Evolutionary conservation across 2,797 vertebrate species (phyloP).

Genomic region (Emys orbicularis): DNA sequence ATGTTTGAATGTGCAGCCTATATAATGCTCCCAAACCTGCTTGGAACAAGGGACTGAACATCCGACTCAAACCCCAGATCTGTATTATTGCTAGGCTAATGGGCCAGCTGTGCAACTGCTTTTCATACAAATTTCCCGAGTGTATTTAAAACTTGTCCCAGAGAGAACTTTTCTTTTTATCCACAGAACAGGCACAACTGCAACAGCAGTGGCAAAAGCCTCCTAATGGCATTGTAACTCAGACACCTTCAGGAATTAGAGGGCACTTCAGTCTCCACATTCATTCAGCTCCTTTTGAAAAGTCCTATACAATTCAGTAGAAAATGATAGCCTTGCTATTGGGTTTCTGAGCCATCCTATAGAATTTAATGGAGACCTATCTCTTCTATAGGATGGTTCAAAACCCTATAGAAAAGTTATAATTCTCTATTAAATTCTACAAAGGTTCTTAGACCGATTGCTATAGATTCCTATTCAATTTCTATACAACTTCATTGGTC

Average conservation of each 20-base stretch:
- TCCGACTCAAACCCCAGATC: background rate
- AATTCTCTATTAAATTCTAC: background rate
- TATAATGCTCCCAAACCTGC: rapidly evolving
- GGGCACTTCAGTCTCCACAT: rapidly evolving
- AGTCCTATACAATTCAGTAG: background rate
- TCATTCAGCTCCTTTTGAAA: rapidly evolving
- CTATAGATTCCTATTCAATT: background rate
- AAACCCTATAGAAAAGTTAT: background rate
- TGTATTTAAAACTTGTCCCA: background rate
- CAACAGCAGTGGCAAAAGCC: background rate
- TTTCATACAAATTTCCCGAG: background rate
- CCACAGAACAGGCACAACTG: background rate
- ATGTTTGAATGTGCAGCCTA: background rate
- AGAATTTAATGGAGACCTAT: background rate
- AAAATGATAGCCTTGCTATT: background rate
- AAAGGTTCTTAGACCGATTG: background rate
- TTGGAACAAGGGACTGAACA: background rate
- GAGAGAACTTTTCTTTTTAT: background rate
- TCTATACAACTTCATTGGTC: background rate
- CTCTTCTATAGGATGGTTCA: background rate
- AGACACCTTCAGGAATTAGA: background rate
- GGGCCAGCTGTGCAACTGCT: rapidly evolving
- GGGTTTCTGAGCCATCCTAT: background rate
- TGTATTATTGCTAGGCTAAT: rapidly evolving
- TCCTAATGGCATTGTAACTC: background rate